Evolutionary conservation across 2,888 invertebrate genomes (phyloP), one percentile per base, ranked within the genome.

Genomic region (Villa cingulata): DNA sequence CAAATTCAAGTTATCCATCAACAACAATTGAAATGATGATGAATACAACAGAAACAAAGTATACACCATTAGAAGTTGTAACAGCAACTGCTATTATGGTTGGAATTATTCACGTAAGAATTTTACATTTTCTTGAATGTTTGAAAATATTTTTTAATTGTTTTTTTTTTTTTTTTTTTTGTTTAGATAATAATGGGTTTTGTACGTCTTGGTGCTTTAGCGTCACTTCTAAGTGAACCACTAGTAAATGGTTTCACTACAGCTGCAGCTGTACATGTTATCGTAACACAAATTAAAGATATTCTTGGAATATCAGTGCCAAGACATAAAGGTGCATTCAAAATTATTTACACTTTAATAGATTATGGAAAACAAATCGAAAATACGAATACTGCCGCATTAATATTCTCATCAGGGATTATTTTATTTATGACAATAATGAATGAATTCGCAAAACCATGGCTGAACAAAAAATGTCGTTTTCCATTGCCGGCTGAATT

Each of bases 401-500:
- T 82, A 14, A 68, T 76, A 37, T 74, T 82, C 41, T 83, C 85
- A 3, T 55, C 68, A 0, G 66, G 78, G 43, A 73, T 81, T 43
- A 77, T 85, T 41, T 54, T 72, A 4, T 64, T 79, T 39, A 74
- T 83, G 61, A 66, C 73, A 32, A 55, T 79, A 6, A 78, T 77
- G 60, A 81, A 81, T 59, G 83, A 83, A 66, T 59, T 77, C 42
- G 57, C 83, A 1, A 66, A 81, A 73, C 78, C 80, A 0, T 68
- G 70, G 57, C 57, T 76, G 15, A 71, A 72, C 7, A 79, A 78
- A 61, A 73, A 66, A 51, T 75, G 77, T 45, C 72, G 73, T 41
- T 74, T 85, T 59, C 86, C 86, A 1, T 64, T 87, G 40, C 86
- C 87, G 1, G 79, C 81, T 43, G 87, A 88, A 62, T 68, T 88